Conservation (phyloP, 2,113 vertebrate genomes). For the Barbus barbus region DNA sequence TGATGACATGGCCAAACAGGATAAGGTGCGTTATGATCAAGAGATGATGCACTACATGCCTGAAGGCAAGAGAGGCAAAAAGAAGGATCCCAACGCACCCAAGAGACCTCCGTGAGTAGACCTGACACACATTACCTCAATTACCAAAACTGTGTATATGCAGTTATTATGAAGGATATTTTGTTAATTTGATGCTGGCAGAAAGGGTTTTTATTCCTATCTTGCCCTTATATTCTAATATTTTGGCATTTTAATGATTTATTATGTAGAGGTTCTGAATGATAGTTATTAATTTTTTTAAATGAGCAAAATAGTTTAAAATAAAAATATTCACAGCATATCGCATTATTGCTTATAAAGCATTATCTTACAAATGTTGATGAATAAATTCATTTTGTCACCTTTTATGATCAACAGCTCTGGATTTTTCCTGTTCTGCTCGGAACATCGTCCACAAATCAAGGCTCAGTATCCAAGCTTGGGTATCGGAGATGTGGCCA, state of each 20-base stretch:
- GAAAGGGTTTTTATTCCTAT: too few species aligned
- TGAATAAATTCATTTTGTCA: accelerated
- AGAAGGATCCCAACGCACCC: constrained; percentile 87
- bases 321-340: too few species aligned
- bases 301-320: too few species aligned
- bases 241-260: too few species aligned
- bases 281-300: too few species aligned
- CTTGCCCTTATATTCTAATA: too few species aligned
- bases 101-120: constrained; percentile 85
- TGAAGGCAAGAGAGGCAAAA: constrained; percentile 80
- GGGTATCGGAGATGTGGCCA: constrained; percentile 85
- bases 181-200: not conserved
- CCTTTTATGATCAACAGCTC: constrained; percentile 70
- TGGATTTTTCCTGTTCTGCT: constrained; percentile 88
- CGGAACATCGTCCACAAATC: constrained; percentile 86
- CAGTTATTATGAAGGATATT: not conserved
- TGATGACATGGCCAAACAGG: constrained; percentile 87
- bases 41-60: constrained; percentile 89
- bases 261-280: too few species aligned
- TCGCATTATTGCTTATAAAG: not conserved
- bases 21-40: constrained; percentile 86
- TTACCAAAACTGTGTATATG: not conserved
- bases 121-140: too few species aligned
- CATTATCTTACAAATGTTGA: not conserved
- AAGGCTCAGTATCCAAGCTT: constrained; percentile 85